phyloP scores from a whole-genome alignment of 2,113 vertebrate genomes.

The Laticauda laticaudata region DNA sequence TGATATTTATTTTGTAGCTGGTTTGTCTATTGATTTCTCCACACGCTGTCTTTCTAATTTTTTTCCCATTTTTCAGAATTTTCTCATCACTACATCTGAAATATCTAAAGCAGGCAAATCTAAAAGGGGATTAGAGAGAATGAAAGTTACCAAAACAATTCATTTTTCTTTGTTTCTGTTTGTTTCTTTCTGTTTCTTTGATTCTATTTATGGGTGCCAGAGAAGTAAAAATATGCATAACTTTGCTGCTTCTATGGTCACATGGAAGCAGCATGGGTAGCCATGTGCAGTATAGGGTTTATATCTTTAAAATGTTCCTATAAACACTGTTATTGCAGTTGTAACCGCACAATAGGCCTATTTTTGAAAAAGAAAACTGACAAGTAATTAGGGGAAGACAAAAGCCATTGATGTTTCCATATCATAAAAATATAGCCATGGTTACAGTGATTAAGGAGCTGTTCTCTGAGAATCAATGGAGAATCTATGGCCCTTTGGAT shows the following conservation, averaged over 20 bases:
- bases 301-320: neutral
- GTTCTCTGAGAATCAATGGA: no score
- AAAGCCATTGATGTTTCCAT: neutral
- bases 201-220: neutral
- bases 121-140: neutral
- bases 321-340: neutral
- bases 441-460: neutral
- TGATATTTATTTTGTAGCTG: neutral
- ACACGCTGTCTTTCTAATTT: neutral
- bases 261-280: neutral
- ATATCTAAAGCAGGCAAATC: neutral
- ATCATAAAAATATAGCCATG: neutral
- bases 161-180: neutral
- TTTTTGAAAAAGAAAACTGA: neutral
- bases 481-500: neutral
- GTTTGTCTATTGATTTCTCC: neutral
- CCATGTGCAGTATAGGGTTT: neutral
- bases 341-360: neutral
- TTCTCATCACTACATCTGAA: neutral
- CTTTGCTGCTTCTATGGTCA: neutral
- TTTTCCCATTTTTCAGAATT: neutral
- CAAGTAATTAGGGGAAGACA: neutral
- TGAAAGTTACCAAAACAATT: neutral
- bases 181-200: no score
- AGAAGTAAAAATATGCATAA: neutral